A percentile compares a stretch with the other conserved stretches of the same genome.
Conservation (phyloP, 2,888 invertebrate genomes). For the Orchesellides sinensis region DNA sequence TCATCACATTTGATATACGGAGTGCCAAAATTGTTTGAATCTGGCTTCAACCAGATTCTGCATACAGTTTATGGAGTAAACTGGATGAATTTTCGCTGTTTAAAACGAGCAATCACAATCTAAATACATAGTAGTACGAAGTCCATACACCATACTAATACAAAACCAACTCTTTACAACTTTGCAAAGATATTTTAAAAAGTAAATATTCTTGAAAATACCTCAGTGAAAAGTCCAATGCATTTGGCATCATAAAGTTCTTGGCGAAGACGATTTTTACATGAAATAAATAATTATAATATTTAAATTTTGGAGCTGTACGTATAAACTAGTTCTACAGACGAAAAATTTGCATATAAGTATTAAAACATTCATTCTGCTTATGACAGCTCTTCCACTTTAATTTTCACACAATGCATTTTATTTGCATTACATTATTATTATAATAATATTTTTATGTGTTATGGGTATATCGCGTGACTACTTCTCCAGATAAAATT, state of each 20-base stretch:
- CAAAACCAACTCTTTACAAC: no score
- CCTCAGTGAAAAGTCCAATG: no score
- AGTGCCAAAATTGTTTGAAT: constrained; percentile 3
- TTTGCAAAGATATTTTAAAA: neutral
- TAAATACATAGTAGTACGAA: no score
- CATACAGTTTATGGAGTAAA: neutral
- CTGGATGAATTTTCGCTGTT: neutral
- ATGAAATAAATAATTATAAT: no score
- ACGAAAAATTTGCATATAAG: constrained; percentile 14
- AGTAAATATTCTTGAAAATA: neutral
- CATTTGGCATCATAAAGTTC: no score
- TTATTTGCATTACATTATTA: constrained; percentile 35
- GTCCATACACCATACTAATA: no score
- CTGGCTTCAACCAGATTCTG: neutral
- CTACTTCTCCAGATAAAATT: neutral
- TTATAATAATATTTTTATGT: no score
- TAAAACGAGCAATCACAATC: neutral
- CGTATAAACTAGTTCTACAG: neutral
- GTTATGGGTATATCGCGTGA: constrained; percentile 42
- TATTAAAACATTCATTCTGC: neutral
- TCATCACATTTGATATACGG: neutral
- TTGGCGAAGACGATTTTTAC: no score
- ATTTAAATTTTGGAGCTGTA: no score
- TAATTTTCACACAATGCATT: constrained; percentile 25
- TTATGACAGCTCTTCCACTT: constrained; percentile 24